Conservation (phyloP, 1,140 invertebrate genomes). For the Drosophila obscura region DNA sequence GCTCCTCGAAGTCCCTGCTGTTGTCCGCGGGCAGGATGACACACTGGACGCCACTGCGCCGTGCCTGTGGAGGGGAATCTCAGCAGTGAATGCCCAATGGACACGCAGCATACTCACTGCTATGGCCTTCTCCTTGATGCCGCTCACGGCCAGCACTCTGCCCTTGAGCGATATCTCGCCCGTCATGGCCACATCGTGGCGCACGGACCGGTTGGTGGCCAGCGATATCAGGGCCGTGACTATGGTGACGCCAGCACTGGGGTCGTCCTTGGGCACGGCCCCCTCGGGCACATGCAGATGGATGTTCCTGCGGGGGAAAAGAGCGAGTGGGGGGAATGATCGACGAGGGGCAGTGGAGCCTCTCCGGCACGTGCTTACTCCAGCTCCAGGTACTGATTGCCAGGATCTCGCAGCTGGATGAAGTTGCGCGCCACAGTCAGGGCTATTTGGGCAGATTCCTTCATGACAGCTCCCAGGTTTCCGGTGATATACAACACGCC, state of each 20-base stretch:
- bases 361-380: slow-evolving; percentile 61
- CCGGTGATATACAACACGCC: slow-evolving; percentile 74
- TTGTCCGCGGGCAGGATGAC: slow-evolving; percentile 99
- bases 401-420: slow-evolving; percentile 86
- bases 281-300: slow-evolving; percentile 99
- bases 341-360: not conserved
- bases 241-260: slow-evolving; percentile 96
- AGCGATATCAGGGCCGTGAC: slow-evolving; percentile 95
- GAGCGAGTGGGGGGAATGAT: too few species aligned
- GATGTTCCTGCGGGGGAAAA: slow-evolving; percentile 85
- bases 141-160: slow-evolving; percentile 96
- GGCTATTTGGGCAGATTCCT: slow-evolving; percentile 92
- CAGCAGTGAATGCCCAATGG: too few species aligned
- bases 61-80: slow-evolving; percentile 86
- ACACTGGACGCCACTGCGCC: slow-evolving; percentile 94
- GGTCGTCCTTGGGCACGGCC: slow-evolving; percentile 98
- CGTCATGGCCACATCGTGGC: slow-evolving; percentile 98
- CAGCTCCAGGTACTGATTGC: slow-evolving; percentile 92
- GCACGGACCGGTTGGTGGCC: slow-evolving; percentile 89
- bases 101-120: slow-evolving; percentile 86
- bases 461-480: slow-evolving; percentile 16
- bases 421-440: slow-evolving; percentile 96
- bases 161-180: slow-evolving; percentile 98
- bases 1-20: slow-evolving; percentile 97
- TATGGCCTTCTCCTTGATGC: slow-evolving; percentile 98